Evolutionary conservation across 2,113 vertebrate genomes (phyloP).

Genomic region (Nothobranchius kuhntae): DNA sequence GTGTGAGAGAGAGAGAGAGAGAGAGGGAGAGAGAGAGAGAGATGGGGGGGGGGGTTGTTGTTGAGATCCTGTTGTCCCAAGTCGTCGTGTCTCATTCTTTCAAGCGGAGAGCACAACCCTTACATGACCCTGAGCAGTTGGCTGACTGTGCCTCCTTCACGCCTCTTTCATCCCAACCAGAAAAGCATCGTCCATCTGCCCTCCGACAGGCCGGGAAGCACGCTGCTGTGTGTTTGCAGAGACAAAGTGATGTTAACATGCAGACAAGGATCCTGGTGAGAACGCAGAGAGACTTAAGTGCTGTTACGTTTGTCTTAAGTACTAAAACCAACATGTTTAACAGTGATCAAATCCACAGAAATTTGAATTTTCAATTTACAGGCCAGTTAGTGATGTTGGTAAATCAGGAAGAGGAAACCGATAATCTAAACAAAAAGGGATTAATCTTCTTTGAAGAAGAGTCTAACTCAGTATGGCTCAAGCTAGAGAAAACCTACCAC

Average conservation of each 20-base stretch:
- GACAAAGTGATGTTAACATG: background rate
- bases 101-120: slow-evolving; percentile 67
- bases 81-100: slow-evolving; percentile 46
- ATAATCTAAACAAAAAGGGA: background rate
- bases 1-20: slow-evolving; percentile 27
- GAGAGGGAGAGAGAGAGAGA: slow-evolving; percentile 12
- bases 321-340: background rate
- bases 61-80: slow-evolving; percentile 37
- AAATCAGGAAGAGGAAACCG: background rate
- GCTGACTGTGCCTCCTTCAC: slow-evolving; percentile 62
- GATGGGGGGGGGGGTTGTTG: slow-evolving; percentile 7
- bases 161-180: slow-evolving; percentile 63
- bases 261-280: background rate
- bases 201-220: slow-evolving; percentile 23
- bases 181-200: slow-evolving; percentile 67
- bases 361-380: too few species aligned
- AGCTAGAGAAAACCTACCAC: too few species aligned
- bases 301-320: background rate
- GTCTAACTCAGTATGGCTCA: too few species aligned
- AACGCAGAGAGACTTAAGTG: background rate
- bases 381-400: too few species aligned
- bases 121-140: slow-evolving; percentile 74
- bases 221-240: slow-evolving; percentile 20
- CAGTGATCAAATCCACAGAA: background rate
- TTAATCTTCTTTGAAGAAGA: too few species aligned